Evolutionary conservation across 2,113 vertebrate genomes (phyloP).

Genomic region (Laticauda laticaudata): DNA sequence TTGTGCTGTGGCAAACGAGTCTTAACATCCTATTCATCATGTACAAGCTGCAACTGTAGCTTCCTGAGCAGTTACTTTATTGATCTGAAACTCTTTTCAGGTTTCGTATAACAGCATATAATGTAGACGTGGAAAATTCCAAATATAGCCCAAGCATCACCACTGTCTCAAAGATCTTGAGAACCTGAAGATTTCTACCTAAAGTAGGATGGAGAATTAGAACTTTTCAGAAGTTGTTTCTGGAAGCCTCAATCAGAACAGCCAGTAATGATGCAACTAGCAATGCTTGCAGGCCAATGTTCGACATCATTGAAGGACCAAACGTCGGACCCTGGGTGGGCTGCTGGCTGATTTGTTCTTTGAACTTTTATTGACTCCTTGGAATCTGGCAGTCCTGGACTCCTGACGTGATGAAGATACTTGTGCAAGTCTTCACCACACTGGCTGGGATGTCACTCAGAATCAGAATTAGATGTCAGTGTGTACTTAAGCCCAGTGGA

Average conservation of each 20-base stretch:
- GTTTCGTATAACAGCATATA: neutral
- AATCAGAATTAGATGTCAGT: too few relatives aligned
- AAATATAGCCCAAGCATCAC: neutral
- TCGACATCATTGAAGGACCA: neutral
- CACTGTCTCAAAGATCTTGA: neutral
- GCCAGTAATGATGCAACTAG: neutral
- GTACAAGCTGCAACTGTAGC: neutral
- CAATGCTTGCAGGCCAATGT: neutral
- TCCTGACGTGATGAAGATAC: too few relatives aligned
- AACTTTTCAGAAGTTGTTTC: neutral
- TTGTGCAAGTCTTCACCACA: too few relatives aligned
- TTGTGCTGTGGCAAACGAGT: neutral
- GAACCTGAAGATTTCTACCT: neutral
- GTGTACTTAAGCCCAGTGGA: too few relatives aligned
- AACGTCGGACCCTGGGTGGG: neutral
- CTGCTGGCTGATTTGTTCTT: too few relatives aligned
- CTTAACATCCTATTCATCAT: neutral
- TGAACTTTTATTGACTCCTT: too few relatives aligned
- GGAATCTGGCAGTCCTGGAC: too few relatives aligned
- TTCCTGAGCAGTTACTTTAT: neutral
- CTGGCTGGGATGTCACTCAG: too few relatives aligned
- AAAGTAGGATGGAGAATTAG: neutral
- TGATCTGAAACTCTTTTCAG: neutral
- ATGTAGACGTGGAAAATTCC: neutral
- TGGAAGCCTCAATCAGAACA: neutral